A percentile compares a stretch with the other conserved stretches of the same genome.
Conservation (phyloP, 2,113 vertebrate genomes). For the Ailuropoda melanoleuca region DNA sequence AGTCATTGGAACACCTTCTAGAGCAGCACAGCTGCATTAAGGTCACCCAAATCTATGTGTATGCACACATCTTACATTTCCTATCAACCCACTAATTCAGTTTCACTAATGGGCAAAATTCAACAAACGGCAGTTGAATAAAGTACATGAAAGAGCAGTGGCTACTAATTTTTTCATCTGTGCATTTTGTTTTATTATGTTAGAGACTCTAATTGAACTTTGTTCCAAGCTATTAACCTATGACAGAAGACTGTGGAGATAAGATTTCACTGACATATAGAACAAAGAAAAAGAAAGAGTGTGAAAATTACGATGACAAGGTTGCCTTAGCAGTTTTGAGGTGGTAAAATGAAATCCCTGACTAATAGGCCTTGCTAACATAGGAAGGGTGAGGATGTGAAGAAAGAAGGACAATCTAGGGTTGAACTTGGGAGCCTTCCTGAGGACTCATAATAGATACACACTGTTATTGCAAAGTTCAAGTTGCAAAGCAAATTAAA, state of each 20-base stretch:
- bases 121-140: constrained; percentile 8
- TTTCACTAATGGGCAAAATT: background rate
- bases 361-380: constrained; percentile 81
- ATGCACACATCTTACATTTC: background rate
- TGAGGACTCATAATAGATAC: background rate
- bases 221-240: constrained; percentile 88
- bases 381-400: constrained; percentile 30
- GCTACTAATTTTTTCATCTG: constrained; percentile 77
- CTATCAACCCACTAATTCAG: background rate
- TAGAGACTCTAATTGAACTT: constrained; percentile 84
- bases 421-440: background rate
- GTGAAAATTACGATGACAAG: constrained; percentile 87
- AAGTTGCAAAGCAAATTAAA: constrained; percentile 54
- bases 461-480: constrained; percentile 26
- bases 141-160: constrained; percentile 10
- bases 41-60: background rate
- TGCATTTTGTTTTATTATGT: constrained; percentile 73
- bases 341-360: constrained; percentile 84
- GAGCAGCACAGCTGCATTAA: background rate
- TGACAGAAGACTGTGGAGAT: constrained; percentile 84
- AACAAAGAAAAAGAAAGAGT: constrained; percentile 86
- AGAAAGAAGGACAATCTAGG: background rate
- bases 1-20: background rate
- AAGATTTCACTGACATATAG: constrained; percentile 85
- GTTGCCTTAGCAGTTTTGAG: constrained; percentile 83